These are phyloP conservation scores for Drosophila prosaltans DNA, from an alignment of 1,140 invertebrate genomes.

Conservation along the genomic window DNA sequence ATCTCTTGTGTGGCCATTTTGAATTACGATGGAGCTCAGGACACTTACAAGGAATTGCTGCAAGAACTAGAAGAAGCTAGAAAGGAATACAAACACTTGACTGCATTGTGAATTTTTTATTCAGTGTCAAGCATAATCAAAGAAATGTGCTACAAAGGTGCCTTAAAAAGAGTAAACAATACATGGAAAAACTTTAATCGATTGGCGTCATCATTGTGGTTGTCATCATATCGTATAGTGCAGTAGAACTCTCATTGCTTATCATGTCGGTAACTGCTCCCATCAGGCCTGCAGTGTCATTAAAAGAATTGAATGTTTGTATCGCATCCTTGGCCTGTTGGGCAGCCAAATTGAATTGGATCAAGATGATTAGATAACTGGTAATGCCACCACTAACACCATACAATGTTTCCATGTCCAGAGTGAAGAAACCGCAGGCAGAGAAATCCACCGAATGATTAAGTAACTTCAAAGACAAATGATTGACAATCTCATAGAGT, in stretches of 20 bases:
- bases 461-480: slow-evolving; percentile 78
- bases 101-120: slow-evolving; percentile 57
- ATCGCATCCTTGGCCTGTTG: slow-evolving; percentile 80
- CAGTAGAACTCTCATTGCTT: slow-evolving; percentile 44
- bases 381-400: slow-evolving; percentile 82
- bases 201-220: slow-evolving; percentile 62
- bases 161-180: slow-evolving; percentile 8
- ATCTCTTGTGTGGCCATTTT: slow-evolving; percentile 74
- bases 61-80: slow-evolving; percentile 50
- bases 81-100: slow-evolving; percentile 44
- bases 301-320: slow-evolving; percentile 62
- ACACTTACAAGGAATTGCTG: slow-evolving; percentile 51
- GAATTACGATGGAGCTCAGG: slow-evolving; percentile 72
- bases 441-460: slow-evolving; percentile 82
- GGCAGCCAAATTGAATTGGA: slow-evolving; percentile 82
- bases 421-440: slow-evolving; percentile 80
- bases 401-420: slow-evolving; percentile 82
- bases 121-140: slow-evolving; percentile 27
- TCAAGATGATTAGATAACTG: slow-evolving; percentile 81
- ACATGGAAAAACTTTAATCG: slow-evolving; percentile 26
- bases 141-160: slow-evolving; percentile 49
- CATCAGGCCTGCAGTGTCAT: slow-evolving; percentile 63
- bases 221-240: slow-evolving; percentile 44
- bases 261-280: slow-evolving; percentile 58
- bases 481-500: slow-evolving; percentile 81